Conservation (phyloP, 2,113 vertebrate species). For the Cygnus atratus region DNA sequence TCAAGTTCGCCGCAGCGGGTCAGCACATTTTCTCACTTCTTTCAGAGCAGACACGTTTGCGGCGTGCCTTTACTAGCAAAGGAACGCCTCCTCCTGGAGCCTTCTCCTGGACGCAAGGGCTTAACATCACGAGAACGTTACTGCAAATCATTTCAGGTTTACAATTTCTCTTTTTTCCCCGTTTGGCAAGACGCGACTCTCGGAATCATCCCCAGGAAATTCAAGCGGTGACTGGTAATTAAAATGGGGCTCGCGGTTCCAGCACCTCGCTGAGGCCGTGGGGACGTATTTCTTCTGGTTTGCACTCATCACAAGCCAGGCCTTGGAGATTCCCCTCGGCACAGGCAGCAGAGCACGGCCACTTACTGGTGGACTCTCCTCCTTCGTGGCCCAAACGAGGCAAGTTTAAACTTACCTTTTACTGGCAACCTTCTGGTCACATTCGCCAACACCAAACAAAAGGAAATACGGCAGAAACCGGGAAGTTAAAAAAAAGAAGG, state of each 20-base stretch:
- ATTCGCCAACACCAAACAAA: not conserved
- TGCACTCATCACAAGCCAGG: not conserved
- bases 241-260: rapidly evolving
- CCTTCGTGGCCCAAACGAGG: not conserved
- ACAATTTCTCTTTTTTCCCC: not conserved
- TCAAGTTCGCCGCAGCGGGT: not conserved
- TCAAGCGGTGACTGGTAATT: not conserved
- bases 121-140: rapidly evolving
- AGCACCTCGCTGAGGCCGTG: rapidly evolving
- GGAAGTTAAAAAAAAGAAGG: not conserved
- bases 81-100: rapidly evolving
- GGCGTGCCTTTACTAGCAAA: not conserved
- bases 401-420: not conserved
- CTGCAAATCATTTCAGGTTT: not conserved
- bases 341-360: not conserved
- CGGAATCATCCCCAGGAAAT: not conserved
- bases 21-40: not conserved
- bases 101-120: not conserved
- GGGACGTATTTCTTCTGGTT: not conserved
- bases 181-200: not conserved
- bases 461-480: not conserved
- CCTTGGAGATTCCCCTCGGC: not conserved
- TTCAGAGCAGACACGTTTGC: not conserved
- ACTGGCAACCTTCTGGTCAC: not conserved
- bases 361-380: not conserved